Percentiles rank a stretch among this genome's conserved stretches.
These are phyloP conservation scores for Galerucella calmariensis DNA, from an alignment of 2,888 invertebrate species.

Conservation along the genomic window DNA sequence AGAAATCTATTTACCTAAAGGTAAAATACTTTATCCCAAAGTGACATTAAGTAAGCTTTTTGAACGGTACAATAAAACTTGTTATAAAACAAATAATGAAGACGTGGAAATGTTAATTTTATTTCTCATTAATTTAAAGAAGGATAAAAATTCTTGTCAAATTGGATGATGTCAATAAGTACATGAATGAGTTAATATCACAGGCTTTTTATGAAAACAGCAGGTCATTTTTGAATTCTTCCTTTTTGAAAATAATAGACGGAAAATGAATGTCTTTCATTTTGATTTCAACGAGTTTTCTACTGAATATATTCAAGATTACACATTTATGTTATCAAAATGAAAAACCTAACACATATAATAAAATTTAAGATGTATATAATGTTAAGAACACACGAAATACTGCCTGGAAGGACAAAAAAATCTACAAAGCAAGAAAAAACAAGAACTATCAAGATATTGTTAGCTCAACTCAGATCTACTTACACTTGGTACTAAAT, in stretches of 20 bases:
- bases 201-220: no score
- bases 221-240: neutral
- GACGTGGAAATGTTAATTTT: neutral
- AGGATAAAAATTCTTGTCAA: no score
- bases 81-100: neutral
- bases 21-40: neutral
- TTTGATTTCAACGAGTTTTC: neutral
- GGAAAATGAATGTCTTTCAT: neutral
- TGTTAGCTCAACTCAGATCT: slow-evolving; percentile 21
- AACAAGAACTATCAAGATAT: slow-evolving; percentile 19
- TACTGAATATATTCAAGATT: neutral
- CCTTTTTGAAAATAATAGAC: neutral
- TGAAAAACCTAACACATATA: neutral
- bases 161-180: no score
- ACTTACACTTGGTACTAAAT: slow-evolving; percentile 16
- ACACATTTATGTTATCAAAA: neutral
- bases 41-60: neutral
- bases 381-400: neutral
- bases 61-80: neutral
- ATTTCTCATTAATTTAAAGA: no score
- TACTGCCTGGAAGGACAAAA: neutral
- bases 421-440: slow-evolving; percentile 2
- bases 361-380: neutral
- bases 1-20: no score
- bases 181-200: no score